Base-by-base conservation (phyloP, 2,113 vertebrate genomes). In the Chiloscyllium plagiosum region DNA sequence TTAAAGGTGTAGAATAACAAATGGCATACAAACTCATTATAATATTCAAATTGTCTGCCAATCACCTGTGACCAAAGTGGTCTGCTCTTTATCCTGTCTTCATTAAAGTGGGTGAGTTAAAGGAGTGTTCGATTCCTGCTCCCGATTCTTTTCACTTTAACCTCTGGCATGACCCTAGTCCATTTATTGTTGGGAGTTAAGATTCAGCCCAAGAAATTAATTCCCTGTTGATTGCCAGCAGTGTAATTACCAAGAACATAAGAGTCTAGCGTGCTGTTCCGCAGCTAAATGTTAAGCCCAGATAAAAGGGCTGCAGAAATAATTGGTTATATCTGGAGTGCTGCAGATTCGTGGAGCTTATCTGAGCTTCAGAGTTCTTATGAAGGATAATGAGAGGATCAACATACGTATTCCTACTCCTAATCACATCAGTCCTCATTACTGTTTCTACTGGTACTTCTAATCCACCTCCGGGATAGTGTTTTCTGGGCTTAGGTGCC, bases 241-340 rank as follows among this genome's bases (percentile, higher is more conserved):
- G 22, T 66, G 89, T 93, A 93, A 93, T 66, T 93, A 93, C 29
- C 56, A n/a, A n/a, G 33, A 68, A 68, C 56, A 37, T 93, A 37
- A 68, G 5, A 68, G 20, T 65, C 61, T 66, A 17, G n/a, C 22
- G n/a, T 66, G 33, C 37, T 92, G 87, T 65, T 92, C 20, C n/a
- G 87, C 87, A 65, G 52, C 29, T 92, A 56, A 65, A 92, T 92
- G 89, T 37, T 93, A 37, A 66, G 37, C n/a, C 65, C 89, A 93
- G 89, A 93, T 93, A 10, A 66, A 93, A 93, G 89, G 33, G 1
- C 19, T 93, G 89, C 12, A 22, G 89, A 93, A 93, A 93, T 65
- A 92, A n/a, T 93, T 66, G 89, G 61, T 66, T 10, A 8, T 93
- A 42, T 22, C 65, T 93, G 61, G 89, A 66, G 65, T 37, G 61